These are phyloP conservation scores for Pheosia tremula DNA, from an alignment of 2,888 invertebrate species.

Conservation along the genomic window DNA sequence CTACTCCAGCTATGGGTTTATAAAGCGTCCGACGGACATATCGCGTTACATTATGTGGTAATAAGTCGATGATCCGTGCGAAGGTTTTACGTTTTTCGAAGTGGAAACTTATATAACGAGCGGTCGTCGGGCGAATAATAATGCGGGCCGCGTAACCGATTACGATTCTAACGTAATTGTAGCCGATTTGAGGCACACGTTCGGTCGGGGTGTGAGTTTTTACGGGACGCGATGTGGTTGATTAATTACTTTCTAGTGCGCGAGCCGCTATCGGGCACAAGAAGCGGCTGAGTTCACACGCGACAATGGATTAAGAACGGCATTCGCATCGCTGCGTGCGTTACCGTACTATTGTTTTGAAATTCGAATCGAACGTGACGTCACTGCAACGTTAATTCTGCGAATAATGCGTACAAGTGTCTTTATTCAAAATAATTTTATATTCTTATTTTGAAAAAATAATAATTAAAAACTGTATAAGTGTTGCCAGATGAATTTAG, in stretches of 20 bases:
- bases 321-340: conserved; percentile 59
- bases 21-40: conserved; percentile 56
- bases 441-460: neutral
- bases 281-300: conserved; percentile 67
- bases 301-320: conserved; percentile 64
- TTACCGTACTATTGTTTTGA: conserved; percentile 75
- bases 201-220: conserved; percentile 54
- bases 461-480: neutral
- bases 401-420: conserved; percentile 44
- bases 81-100: conserved; percentile 67
- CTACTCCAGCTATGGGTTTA: conserved; percentile 61
- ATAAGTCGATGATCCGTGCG: conserved; percentile 67
- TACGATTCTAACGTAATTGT: conserved; percentile 69
- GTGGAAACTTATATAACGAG: conserved; percentile 66
- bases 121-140: conserved; percentile 58
- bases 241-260: conserved; percentile 77
- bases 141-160: conserved; percentile 66
- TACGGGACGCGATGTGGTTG: conserved; percentile 54
- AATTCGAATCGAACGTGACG: conserved; percentile 67
- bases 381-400: conserved; percentile 67
- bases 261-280: conserved; percentile 61
- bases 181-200: conserved; percentile 50
- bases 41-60: conserved; percentile 66
- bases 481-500: neutral
- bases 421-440: neutral